Evolutionary conservation across 1,140 invertebrate species (phyloP), one percentile per base, ranked within the genome.

Genomic region (Trypoxylus dichotomus): DNA sequence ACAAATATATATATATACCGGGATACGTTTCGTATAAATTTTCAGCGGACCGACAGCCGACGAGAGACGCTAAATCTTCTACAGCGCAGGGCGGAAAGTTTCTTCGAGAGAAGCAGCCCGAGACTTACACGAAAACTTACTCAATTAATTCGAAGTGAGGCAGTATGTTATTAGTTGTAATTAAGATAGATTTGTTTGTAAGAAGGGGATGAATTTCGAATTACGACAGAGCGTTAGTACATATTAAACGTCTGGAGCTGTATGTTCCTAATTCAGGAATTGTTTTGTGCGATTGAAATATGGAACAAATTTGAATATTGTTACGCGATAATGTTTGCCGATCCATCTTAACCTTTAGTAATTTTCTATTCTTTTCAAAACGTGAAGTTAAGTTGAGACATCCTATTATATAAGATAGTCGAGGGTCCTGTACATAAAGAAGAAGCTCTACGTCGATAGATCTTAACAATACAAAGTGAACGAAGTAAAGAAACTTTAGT

Each of bases 101-200:
- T 54, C 47, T n/a, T 54, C 47, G 47, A 54, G 47, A 54, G n/a
- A 54, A 15, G n/a, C 19, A n/a, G 47, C 19, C 47, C n/a, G 47
- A 54, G 15, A 54, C 47, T 54, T 54, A 54, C 47, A 54, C 47
- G 47, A 54, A 54, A 54, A 54, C 47, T 54, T 54, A 54, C 47
- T 54, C 47, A 54, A 54, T 54, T 54, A 54, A 54, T 54, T 54
- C 47, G 47, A 54, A 54, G 47, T 54, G 47, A 54, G 15, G 47
- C 15, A n/a, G 47, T 54, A 54, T 54, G 47, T 54, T 54, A 54
- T 54, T 54, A 54, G 47, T 54, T 54, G 47, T 54, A 54, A 54
- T 54, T 54, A 54, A 54, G 47, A 54, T 54, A 54, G 47, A 54
- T 54, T 54, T 54, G 47, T 54, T 54, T 54, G 47, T 54, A 54